Base-by-base conservation (phyloP, 64 coral and sea anemone species). In the Dendrophyllia cribrosa region DNA sequence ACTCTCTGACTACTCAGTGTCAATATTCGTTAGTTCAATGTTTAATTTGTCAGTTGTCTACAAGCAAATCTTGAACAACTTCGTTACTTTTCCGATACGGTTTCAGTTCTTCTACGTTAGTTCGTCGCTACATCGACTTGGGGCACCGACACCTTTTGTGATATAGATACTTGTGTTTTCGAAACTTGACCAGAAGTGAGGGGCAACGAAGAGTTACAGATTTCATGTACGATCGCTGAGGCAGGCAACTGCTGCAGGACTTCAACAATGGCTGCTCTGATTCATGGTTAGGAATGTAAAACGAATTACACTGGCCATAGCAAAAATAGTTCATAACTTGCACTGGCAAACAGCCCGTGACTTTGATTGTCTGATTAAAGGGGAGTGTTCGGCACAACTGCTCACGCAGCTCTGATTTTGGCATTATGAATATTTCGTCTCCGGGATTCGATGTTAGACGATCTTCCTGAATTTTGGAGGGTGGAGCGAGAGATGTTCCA, bases 251-350 rank as follows among this genome's bases (percentile, higher is more conserved):
- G 2, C 84, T 76, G 47, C 97, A 96, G 0, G 97, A 96, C 51
- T 99, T 88, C 34, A 99, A 99, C 22, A 92, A 61, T 1, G 91
- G 94, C 56, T 68, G 21, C 1, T 68, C 9, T 1, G 81, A 76
- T 3, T 85, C 92, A 70, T 96, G 93, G 74, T 88, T 88, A 2
- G 97, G 94, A 43, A 99, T 99, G 59, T 94, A 99, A 6, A 96
- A 45, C 6, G 97, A 99, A n/a, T 93, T 96, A 20, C 97, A 99
- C 51, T 99, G 97, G 46, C 97, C 97, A 58, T 93, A 96, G 60
- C 97, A 99, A 48, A 87, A 94, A 64, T 99, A 96, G 59, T 99
- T 99, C 11, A 83, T 48, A 14, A 99, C 90, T 74, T 93, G 65
- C 0, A 75, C 76, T 16, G 91, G 97, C 20, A 77, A 55, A 74